phyloP scores from a whole-genome alignment of 2,888 invertebrate species.

The Pharmacophagus antenor region DNA sequence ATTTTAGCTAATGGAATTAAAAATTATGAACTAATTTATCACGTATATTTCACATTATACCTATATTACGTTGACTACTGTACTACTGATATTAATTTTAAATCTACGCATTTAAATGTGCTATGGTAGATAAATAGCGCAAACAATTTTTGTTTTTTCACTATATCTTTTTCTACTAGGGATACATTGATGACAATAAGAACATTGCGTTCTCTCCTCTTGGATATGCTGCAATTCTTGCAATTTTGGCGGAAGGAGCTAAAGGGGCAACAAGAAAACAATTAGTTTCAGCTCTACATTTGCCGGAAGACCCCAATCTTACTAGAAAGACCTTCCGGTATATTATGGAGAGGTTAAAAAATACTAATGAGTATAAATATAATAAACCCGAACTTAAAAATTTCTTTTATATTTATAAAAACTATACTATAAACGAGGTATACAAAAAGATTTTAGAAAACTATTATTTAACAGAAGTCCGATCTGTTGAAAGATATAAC shows the following conservation, averaged over 20 bases:
- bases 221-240: conserved; percentile 83
- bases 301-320: conserved; percentile 72
- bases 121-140: too few relatives aligned
- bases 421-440: conserved; percentile 81
- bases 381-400: conserved; percentile 83
- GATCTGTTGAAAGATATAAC: conserved; percentile 74
- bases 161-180: conserved; percentile 51
- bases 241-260: conserved; percentile 83
- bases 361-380: conserved; percentile 68
- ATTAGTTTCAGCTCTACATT: conserved; percentile 76
- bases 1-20: too few relatives aligned
- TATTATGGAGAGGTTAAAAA: conserved; percentile 75
- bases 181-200: conserved; percentile 73
- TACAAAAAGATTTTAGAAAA: conserved; percentile 81
- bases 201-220: conserved; percentile 84
- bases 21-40: too few relatives aligned
- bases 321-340: conserved; percentile 72
- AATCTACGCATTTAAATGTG: too few relatives aligned
- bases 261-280: conserved; percentile 81
- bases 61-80: too few relatives aligned
- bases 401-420: conserved; percentile 85
- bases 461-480: conserved; percentile 83
- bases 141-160: background rate
- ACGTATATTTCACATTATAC: too few relatives aligned
- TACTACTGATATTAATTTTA: too few relatives aligned